Evolutionary conservation across 1,140 invertebrate genomes (phyloP).

Genomic region (Dreissena rostriformis): DNA sequence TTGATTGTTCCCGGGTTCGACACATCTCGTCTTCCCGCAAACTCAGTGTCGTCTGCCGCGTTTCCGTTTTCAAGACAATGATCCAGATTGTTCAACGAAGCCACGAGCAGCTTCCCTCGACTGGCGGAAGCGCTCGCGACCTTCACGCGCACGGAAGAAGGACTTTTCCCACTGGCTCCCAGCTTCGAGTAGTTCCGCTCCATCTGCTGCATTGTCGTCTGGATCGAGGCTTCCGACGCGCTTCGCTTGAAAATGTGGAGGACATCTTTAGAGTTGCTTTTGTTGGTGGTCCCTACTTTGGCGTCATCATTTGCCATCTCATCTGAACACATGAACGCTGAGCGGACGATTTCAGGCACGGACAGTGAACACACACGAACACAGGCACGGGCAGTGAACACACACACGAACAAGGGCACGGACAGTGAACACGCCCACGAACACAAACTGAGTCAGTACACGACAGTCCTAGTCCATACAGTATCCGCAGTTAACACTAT

Average conservation of each 20-base stretch:
- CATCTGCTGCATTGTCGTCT: constrained; percentile 30
- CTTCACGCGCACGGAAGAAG: not conserved
- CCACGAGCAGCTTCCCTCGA: constrained; percentile 24
- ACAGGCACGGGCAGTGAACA: not conserved
- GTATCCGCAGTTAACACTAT: constrained; percentile 29
- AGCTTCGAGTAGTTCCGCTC: constrained; percentile 45
- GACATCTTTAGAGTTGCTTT: not conserved
- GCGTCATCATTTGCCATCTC: constrained; percentile 35
- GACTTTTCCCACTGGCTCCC: not conserved
- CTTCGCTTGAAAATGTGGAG: constrained; percentile 31
- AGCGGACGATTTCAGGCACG: not conserved
- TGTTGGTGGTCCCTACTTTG: not conserved
- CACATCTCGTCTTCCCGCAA: constrained; percentile 73
- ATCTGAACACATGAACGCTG: constrained; percentile 1
- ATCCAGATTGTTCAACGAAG: constrained; percentile 8
- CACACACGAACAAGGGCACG: not conserved
- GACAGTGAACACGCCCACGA: not conserved
- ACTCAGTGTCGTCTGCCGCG: constrained; percentile 32
- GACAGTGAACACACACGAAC: not conserved
- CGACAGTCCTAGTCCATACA: not conserved
- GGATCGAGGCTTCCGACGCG: constrained; percentile 26
- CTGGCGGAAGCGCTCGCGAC: not conserved
- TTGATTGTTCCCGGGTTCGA: constrained; percentile 60
- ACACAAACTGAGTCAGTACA: not conserved
- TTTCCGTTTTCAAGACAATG: constrained; percentile 28